Base-by-base conservation (phyloP, 1,140 invertebrate genomes). In the Forficula auricularia region DNA sequence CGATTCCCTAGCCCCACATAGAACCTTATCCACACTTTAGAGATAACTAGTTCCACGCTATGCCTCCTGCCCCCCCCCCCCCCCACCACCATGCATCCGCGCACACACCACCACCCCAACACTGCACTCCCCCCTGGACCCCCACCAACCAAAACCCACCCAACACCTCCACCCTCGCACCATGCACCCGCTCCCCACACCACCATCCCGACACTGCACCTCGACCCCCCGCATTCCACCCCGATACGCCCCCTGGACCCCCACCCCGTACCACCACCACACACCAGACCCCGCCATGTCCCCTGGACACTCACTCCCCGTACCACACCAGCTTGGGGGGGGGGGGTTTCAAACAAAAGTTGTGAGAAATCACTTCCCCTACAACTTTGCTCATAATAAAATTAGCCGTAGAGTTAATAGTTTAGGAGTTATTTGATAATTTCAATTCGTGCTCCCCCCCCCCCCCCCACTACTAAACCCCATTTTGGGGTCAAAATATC, bases 271-370 rank as follows among this genome's bases (percentile, higher is more conserved):
- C 30, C 44, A 37, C 33, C 13, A 41, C 10, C 42, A 45, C 22
- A 18, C 40, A 16, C 32, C 36, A 13, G 38, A 44, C 40, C 20
- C 45, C 14, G 15, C 36, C 16, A 32, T 34, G 16, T 30, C 42
- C 19, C 41, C 45, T 18, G 34, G 40, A n/a, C 40, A 44, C 46
- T 39, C 42, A 37, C 31, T 46, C 19, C 38, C 48, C 35, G 12
- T 37, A 18, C 44, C 31, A 13, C 31, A 13, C 31, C 31, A 13
- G 31, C 31, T 32, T 9, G 2, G 31, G 10, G 31, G 10, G 31
- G 31, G 10, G 31, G 31, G 13, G 31, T 13, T 9, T 13, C n/a
- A n/a, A n/a, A n/a, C n/a, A n/a, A n/a, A n/a, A n/a, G n/a, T n/a
- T n/a, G n/a, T n/a, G n/a, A n/a, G n/a, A n/a, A n/a, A n/a, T n/a